Evolutionary conservation across 2,888 invertebrate genomes (phyloP), one percentile per base, ranked within the genome.

Genomic region (Drosophila tripunctata): DNA sequence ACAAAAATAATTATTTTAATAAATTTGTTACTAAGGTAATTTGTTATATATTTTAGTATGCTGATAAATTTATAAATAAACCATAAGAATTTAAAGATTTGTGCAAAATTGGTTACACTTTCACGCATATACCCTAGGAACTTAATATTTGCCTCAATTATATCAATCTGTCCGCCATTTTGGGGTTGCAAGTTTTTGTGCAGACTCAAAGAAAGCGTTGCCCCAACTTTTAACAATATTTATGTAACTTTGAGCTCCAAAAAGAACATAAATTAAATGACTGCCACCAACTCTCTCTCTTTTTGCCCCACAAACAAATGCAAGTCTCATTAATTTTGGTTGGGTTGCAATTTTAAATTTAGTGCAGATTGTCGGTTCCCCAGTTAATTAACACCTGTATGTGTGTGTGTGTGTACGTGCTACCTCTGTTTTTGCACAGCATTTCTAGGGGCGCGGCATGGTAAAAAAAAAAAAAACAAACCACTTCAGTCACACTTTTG

Each of bases 341-440:
- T 60, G 62, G 60, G 44, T 57, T 87, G 80, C 81, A 86, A 84
- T 81, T 83, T 86, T 58, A 84, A 84, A 80, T 86, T 74, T 80
- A 86, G 65, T 71, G 51, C 62, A 55, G 73, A 51, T 48, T 35
- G 31, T 33, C 24, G 35, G 38, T 60, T 45, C 58, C 64, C 50
- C 64, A 75, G 86, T 82, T 85, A 83, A 83, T 83, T 83, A 83
- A 83, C 83, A 87, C 83, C 83, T 82, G 64, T 56, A 40, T 52
- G 48, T 27, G 35, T 27, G 17, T 38, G 52, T 48, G 14, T 27
- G 30, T 10, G 33, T 2, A 15, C 12, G 24, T 14, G n/a, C 12
- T 3, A 14, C 35, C 33, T 2, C 35, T 14, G 48, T 24, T 30
- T 15, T n/a, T n/a, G n/a, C n/a, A n/a, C n/a, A n/a, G n/a, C n/a